These are phyloP conservation scores for Tanytarsus gracilentus DNA, from an alignment of 2,888 invertebrate species.

Conservation along the genomic window DNA sequence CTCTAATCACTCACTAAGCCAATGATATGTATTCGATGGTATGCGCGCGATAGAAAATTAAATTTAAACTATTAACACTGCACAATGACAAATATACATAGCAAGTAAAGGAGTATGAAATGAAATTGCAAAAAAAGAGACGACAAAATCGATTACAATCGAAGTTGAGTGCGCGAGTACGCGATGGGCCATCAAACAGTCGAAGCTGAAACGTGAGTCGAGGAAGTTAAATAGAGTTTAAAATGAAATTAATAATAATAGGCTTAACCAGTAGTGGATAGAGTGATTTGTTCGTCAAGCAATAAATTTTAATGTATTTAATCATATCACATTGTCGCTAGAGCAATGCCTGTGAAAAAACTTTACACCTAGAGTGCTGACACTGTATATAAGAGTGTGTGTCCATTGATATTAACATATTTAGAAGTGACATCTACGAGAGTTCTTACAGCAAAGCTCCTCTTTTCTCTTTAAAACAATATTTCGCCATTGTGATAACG, in stretches of 20 bases:
- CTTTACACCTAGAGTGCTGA: too few relatives aligned
- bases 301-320: too few relatives aligned
- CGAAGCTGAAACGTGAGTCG: conserved; percentile 28
- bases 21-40: not conserved
- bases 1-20: not conserved
- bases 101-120: not conserved
- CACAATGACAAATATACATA: conserved; percentile 15
- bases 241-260: too few relatives aligned
- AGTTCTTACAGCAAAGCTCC: not conserved
- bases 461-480: not conserved
- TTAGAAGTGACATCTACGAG: too few relatives aligned
- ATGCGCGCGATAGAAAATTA: too few relatives aligned
- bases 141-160: conserved; percentile 24
- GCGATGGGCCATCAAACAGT: conserved; percentile 29
- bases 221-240: conserved; percentile 17
- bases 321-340: too few relatives aligned
- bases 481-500: not conserved
- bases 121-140: conserved; percentile 15
- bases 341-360: too few relatives aligned
- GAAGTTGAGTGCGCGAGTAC: conserved; percentile 3
- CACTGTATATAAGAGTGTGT: too few relatives aligned
- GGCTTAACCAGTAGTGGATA: too few relatives aligned
- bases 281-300: too few relatives aligned
- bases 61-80: conserved; percentile 21
- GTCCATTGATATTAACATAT: too few relatives aligned